Base-by-base conservation (phyloP, 2,113 vertebrate genomes). In the Sisor rabdophorus region DNA sequence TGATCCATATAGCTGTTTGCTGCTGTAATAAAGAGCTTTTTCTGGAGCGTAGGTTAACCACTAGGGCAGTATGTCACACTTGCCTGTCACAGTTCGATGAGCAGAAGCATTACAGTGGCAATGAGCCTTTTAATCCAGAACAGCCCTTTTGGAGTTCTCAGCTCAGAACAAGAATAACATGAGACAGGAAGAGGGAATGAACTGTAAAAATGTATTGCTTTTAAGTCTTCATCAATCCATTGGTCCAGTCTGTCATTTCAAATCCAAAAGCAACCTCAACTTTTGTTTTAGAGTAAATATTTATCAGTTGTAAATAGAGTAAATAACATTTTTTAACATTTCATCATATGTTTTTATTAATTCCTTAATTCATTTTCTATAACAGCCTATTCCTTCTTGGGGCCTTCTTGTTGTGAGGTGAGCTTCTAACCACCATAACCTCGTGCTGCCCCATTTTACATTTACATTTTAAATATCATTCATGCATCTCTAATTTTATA, bases 41-140 rank as follows among this genome's bases (percentile, higher is more conserved):
- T n/a, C 12, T 76, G 84, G 74, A 78, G 76, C 65, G 75, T 79
- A 76, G 56, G 59, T 69, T 81, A 86, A 84, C 80, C 36, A 77
- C 55, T 44, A 50, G 76, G 60, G 28, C 74, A 69, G 79, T 73
- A 83, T 79, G 79, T 61, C 83, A 78, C 75, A 80, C 26, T 82
- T 44, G 22, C 28, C 32, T 80, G 82, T 87, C 77, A 89, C 84
- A 87, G 78, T 68, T 78, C 30, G 52, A 74, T 85, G 81, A 84
- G 79, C 81, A 81, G 64, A 78, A 72, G 56, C 77, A 79, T 86
- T 84, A 83, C 69, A 64, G 82, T 84, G 73, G 73, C 80, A 81
- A 83, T 86, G 82, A 86, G 75, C 80, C 74, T 75, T 83, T 61
- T 75, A 80, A 81, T 75, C 76, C 79, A 67, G 54, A 74, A 75